Evolutionary conservation across 2,797 vertebrate genomes (phyloP), one percentile per base, ranked within the genome.

Genomic region (Tapirus indicus): DNA sequence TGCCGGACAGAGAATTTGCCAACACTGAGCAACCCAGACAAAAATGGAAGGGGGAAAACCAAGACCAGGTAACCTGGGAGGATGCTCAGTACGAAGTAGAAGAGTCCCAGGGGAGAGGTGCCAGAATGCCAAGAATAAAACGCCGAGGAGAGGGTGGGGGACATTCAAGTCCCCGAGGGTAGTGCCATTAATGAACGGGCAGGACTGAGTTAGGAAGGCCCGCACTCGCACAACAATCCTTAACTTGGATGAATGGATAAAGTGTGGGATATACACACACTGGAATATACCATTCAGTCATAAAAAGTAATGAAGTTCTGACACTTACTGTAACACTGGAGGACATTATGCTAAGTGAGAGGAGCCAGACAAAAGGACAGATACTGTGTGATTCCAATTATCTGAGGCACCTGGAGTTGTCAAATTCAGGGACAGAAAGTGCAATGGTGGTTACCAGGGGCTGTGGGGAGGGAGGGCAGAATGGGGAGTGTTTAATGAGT

Each of bases 321-420:
- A 69, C 9, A 27, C 18, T 0, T 0, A 17, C 35, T 35, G n/a
- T 9, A 7, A 17, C 47, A 35, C 87, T 2, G 49, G 60, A 68
- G 32, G 62, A 56, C n/a, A 44, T 0, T 12, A 25, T 1, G 58
- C 78, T 74, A 32, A 64, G 11, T 25, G 38, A 89, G 58, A 41
- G 5, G 52, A 58, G 66, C 56, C 75, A 84, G 47, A 64, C n/a
- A 38, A 52, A 75, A 3, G 35, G 69, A 23, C 74, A 69, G 44
- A 32, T 2, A 4, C 14, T 6, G 1, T 0, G 6, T 16, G 54
- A 49, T 7, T 25, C 75, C 41, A 38, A 44, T 49, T 41, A 32
- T 0, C 5, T 4, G 41, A 74, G 49, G 41, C 0, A 38, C n/a
- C 38, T 4, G 8, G 20, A 58, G 21, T 5, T n/a, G 44, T 41